Evolutionary conservation across 2,113 vertebrate species (phyloP), one percentile per base, ranked within the genome.

Genomic region (Mellivora capensis): DNA sequence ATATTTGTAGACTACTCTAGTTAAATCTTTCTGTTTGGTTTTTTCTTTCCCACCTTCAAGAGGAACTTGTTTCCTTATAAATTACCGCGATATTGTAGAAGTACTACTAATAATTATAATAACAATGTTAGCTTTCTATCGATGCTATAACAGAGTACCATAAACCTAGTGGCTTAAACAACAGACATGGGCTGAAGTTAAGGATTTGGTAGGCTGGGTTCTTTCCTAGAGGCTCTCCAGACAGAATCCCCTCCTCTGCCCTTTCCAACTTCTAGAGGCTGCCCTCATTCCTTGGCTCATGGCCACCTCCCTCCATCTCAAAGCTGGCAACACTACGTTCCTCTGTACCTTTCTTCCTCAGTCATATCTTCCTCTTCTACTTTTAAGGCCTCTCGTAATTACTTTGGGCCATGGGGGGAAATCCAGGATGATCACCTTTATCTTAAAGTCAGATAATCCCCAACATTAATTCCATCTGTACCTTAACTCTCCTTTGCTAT

Each of bases 31-130:
- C 34, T 44, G 62, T 93, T 86, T 81, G 4, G 42, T 86, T 90
- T 94, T 89, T 81, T 87, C 44, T 67, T 82, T 88, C 90, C 62
- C 23, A 84, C 25, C 59, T 80, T 64, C 90, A 64, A 90, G 52
- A 93, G 64, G 47, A 87, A 77, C 25, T 52, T 90, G 59, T 72
- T 42, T 61, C 67, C 62, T 93, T 91, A 83, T 59, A 64, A 61
- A 97, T 88, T 92, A 79, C 4, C 37, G 49, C 34, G 21, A 76
- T 62, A 86, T 62, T 93, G 18, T 74, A 91, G 67, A 94, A 95
- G 49, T 39, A 80, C n/a, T 77, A 86, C 86, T 54, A 72, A 80
- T 71, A 69, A 82, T 95, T 69, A 49, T 67, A 31, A 95, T 64
- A 69, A 95, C 6, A 21, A 13, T 64, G 72, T 85, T 69, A 20